Evolutionary conservation across 30 jellyfish, hydroid and myxozoan species (phyloP), one percentile per base, ranked within the genome.

Genomic region (Hydra vulgaris): DNA sequence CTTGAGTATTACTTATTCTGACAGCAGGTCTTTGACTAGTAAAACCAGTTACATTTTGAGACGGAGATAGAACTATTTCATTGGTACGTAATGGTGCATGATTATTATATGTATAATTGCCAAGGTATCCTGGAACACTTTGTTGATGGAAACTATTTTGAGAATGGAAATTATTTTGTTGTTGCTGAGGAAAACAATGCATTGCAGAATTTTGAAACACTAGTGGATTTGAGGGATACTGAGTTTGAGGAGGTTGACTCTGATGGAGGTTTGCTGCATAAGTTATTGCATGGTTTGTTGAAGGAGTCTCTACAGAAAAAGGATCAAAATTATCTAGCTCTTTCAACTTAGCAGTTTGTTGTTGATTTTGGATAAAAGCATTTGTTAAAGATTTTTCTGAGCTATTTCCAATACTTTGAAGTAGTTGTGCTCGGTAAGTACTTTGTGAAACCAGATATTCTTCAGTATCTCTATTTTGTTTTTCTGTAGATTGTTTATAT

Each of bases 11-110:
- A 40, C 8, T 40, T 3, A 5, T 54, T 22, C 92, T 66, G 1
- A 82, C 68, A 0, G 81, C 71, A 61, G 86, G 79, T 26, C 66
- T 85, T 76, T 61, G 85, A 56, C 24, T n/a, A 55, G 26, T 78
- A 18, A 78, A 78, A 21, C 78, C 27, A 53, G 27, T 53, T 25
- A 23, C 17, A 78, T 40, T 78, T 17, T 25, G 61, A 53, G 27
- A 77, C 21, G 75, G 3, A 19, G 12, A 21, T 73, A 54, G 53
- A 73, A 0, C 3, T 12, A 40, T 40, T 40, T 40, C 8, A 12
- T 40, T 40, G 12, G 61, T 12, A 12, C 12, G 12, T 40, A 40
- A 12, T 40, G 5, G 61, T 40, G 61, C 8, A 5, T 40, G 61
- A 40, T 40, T 40, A 12, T 12, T 40, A 3, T 5, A 40, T 40